Base-by-base conservation (phyloP, 2,113 vertebrate species). In the Sinocyclocheilus grahami region DNA sequence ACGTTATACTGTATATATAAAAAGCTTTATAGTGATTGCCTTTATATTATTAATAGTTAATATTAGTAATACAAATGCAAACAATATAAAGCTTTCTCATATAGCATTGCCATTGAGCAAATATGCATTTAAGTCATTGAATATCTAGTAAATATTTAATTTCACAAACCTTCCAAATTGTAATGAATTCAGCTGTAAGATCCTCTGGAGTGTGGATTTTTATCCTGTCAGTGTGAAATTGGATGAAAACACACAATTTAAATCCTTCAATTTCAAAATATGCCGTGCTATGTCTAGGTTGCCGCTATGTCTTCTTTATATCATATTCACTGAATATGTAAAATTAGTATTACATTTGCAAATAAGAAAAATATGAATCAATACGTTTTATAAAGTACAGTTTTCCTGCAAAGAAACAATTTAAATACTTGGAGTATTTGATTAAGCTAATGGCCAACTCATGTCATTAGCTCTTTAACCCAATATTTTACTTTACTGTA, bases 391-490 rank as follows among this genome's bases (percentile, higher is more conserved):
- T 22, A 72, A 72, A 72, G 18, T 37, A 42, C 18, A 37, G 6
- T 18, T 39, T 6, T 24, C 20, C 11, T 46, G 11, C 22, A 46
- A n/a, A 46, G 22, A 46, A 42, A 46, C 39, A 14, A 24, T n/a
- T 46, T n/a, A 6, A 74, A 75, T 13, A 13, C 10, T 37, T 71
- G 8, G 8, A 71, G 16, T 79, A 62, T 37, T 79, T 60, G 78
- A 42, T 81, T 63, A 65, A 80, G 37, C 22, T 63, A 63, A 63
- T 27, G 37, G 37, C 12, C 22, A 46, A 63, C 39, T 18, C 9
- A 24, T 63, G 37, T 22, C 58, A 81, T 81, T 46, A 63, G 13
- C 58, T 80, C 37, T 63, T 81, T 67, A 48, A 46, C 60, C n/a
- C 33, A 82, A 42, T 48, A 18, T 48, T 82, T 65, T 48, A 65